Evolutionary conservation across 2,113 vertebrate genomes (phyloP), one percentile per base, ranked within the genome.

Genomic region (Hippocampus comes): DNA sequence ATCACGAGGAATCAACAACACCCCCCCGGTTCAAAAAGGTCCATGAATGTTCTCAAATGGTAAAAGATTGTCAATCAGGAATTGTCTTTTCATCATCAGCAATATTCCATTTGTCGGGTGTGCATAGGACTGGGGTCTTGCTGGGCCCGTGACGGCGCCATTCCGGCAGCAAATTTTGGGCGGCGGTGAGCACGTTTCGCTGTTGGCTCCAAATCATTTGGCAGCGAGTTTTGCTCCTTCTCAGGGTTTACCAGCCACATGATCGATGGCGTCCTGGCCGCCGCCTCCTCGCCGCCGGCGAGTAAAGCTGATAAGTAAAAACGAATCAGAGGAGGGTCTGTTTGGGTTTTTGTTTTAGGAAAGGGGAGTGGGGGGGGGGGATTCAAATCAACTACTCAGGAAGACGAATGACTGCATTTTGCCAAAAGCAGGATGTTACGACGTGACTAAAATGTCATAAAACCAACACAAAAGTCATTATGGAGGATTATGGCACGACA

Each of bases 241-340:
- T n/a, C 12, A 66, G 63, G 25, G 38, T 66, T 66, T 66, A 66
- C 42, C n/a, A 66, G 63, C 63, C 42, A 42, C 63, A 48, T 66
- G 63, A 66, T 66, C 30, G 63, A 66, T 66, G 63, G 42, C 63
- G 63, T 43, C 63, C 27, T 34, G 5, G 63, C 41, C 63, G 42
- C n/a, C 63, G 41, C 38, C 34, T 42, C 63, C 10, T 43, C 1
- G 56, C 56, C 59, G 59, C 27, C 27, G 63, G 63, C 63, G 42
- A 66, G 18, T 15, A 46, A 46, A 46, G 43, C 63, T 46, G 42
- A 66, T 46, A 66, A 66, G 63, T 48, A 66, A 66, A 61, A 66
- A 66, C 63, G n/a, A 27, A 66, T 23, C 12, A 43, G 63, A 48
- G 63, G 63, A 66, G 42, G 63, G n/a, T 66, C 63, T 66, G 63